Percentiles rank a stretch among this genome's conserved stretches.
These are phyloP conservation scores for Melanotaenia nigrans DNA, from an alignment of 2,797 vertebrate genomes.

Conservation along the genomic window DNA sequence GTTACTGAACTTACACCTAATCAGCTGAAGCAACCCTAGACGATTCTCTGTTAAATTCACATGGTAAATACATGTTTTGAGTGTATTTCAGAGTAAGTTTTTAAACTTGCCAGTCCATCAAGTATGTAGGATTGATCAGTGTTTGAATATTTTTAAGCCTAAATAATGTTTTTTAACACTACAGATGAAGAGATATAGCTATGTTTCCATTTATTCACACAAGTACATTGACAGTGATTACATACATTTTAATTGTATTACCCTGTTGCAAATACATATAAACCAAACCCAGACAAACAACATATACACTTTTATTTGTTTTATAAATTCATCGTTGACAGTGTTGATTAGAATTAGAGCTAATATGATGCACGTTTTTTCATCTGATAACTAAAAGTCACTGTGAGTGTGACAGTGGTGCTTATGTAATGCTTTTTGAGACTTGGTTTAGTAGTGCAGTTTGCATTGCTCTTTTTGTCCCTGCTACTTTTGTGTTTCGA, in stretches of 20 bases:
- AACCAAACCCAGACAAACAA: background rate
- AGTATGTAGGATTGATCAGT: too few relatives aligned
- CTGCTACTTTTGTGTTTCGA: constrained; percentile 16
- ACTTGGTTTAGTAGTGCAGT: constrained; percentile 19
- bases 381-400: background rate
- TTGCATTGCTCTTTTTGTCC: background rate
- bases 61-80: too few relatives aligned
- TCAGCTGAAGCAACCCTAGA: too few relatives aligned
- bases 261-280: too few relatives aligned
- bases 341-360: background rate
- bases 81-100: background rate
- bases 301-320: background rate
- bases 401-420: background rate
- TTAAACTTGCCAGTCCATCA: background rate
- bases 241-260: background rate
- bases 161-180: background rate
- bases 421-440: constrained; percentile 52
- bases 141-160: background rate
- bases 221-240: background rate
- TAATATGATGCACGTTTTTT: background rate
- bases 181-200: background rate
- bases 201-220: background rate
- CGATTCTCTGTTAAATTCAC: too few relatives aligned
- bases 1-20: background rate
- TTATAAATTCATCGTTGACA: background rate